Conservation (phyloP, 2,797 vertebrate genomes). For the Crocodylus rhombifer region DNA sequence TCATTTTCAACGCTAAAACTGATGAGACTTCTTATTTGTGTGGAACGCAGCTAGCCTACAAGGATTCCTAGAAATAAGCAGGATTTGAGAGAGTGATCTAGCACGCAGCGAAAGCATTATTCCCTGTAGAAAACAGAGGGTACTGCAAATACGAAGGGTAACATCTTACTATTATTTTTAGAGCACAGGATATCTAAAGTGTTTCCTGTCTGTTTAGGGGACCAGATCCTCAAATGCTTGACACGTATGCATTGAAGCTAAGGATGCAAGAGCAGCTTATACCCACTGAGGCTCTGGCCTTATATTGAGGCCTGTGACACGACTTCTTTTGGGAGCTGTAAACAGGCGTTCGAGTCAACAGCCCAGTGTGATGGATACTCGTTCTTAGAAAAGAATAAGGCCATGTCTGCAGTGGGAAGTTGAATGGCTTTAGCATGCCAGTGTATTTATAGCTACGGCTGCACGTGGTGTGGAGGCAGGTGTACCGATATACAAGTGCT, state of each 20-base stretch:
- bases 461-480: not conserved
- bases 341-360: not conserved
- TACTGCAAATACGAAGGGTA: not conserved
- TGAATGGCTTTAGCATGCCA: not conserved
- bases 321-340: not conserved
- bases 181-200: not conserved
- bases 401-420: not conserved
- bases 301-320: no score
- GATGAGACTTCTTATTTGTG: not conserved
- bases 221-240: not conserved
- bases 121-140: not conserved
- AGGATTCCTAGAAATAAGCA: not conserved
- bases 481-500: not conserved
- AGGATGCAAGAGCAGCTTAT: not conserved
- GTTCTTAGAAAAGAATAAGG: not conserved
- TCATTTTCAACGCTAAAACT: not conserved
- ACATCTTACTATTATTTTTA: not conserved
- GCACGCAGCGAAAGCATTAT: not conserved
- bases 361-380: not conserved
- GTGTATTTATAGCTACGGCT: not conserved
- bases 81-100: rapidly evolving
- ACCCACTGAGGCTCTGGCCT: not conserved
- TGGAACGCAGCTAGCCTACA: not conserved
- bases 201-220: not conserved
- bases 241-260: not conserved